These are phyloP conservation scores for Heloderma charlesbogerti DNA, from an alignment of 2,113 vertebrate species.

Conservation along the genomic window DNA sequence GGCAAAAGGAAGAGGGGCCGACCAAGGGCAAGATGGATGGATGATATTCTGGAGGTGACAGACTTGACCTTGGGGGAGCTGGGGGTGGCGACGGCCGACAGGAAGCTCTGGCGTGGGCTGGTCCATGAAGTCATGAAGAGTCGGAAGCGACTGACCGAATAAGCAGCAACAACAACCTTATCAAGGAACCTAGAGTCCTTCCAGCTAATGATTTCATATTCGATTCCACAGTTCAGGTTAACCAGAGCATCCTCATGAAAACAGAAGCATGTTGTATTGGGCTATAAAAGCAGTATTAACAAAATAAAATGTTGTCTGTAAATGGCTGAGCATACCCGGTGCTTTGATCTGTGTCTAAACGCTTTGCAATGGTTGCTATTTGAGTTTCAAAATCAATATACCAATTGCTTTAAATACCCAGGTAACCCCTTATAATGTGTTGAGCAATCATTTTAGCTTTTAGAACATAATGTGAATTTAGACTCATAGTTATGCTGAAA, in stretches of 20 bases:
- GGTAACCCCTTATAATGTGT: conserved; percentile 66
- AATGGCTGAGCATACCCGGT: conserved; percentile 24
- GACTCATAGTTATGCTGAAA: conserved; percentile 66
- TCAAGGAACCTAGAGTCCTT: neutral
- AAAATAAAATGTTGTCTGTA: neutral
- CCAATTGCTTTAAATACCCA: conserved; percentile 69
- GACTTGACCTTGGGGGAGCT: no score
- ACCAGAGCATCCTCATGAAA: neutral
- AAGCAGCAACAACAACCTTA: no score
- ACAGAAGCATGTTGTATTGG: neutral
- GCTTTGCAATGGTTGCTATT: conserved; percentile 43
- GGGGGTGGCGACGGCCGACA: no score
- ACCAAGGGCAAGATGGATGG: no score
- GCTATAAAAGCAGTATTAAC: neutral
- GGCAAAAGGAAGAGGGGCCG: no score
- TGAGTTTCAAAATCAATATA: conserved; percentile 61
- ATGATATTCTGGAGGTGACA: no score
- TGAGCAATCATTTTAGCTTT: conserved; percentile 71
- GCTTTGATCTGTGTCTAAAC: conserved; percentile 42
- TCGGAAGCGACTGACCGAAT: no score
- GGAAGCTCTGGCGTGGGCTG: no score
- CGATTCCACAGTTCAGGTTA: neutral
- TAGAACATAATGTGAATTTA: conserved; percentile 69
- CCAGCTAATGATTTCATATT: neutral
- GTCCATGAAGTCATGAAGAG: no score